Conservation (phyloP, 1,140 invertebrate genomes). For the Aphis craccivora region DNA sequence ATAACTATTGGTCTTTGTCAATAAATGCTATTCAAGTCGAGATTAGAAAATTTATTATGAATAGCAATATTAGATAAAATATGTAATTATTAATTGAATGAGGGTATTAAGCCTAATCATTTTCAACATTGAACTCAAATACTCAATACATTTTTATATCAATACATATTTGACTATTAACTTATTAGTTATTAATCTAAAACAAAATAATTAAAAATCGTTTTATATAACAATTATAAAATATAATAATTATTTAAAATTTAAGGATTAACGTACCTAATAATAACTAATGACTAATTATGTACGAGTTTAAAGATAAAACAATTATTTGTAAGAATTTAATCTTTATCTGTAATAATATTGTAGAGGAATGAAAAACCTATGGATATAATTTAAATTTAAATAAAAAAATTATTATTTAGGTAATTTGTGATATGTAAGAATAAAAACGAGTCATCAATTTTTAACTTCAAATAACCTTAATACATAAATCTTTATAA, state of each 20-base stretch:
- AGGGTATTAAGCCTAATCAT: neutral
- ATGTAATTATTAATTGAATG: too few relatives aligned
- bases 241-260: neutral
- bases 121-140: neutral
- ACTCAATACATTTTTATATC: neutral
- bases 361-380: neutral
- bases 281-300: too few relatives aligned
- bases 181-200: neutral
- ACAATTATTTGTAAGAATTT: neutral
- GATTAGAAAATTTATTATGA: neutral
- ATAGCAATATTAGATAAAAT: too few relatives aligned
- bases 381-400: neutral
- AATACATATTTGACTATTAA: neutral
- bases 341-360: neutral
- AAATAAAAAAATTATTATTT: neutral
- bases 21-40: neutral
- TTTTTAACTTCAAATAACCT: neutral
- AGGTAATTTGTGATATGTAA: neutral
- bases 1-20: neutral
- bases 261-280: neutral
- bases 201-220: neutral
- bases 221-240: neutral
- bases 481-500: neutral
- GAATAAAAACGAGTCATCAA: neutral
- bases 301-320: neutral